Conservation (phyloP, 2,797 vertebrate genomes). For the Cheirogaleus major region DNA sequence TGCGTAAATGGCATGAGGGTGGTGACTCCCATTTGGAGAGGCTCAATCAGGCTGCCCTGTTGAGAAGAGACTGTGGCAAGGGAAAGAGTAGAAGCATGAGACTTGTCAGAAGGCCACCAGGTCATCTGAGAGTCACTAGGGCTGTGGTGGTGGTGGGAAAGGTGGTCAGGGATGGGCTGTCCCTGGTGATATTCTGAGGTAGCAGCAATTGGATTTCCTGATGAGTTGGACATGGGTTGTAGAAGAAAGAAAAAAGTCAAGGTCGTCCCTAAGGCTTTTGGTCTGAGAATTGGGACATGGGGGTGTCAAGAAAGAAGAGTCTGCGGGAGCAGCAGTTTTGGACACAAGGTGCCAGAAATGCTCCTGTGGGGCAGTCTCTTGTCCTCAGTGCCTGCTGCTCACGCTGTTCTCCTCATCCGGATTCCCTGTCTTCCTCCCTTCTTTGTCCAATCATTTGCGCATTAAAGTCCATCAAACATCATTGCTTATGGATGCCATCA, state of each 20-base stretch:
- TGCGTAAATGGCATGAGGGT: neutral
- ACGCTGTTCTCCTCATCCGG: neutral
- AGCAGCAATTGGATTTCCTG: neutral
- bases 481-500: neutral
- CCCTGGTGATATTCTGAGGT: neutral
- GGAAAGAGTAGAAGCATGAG: neutral
- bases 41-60: fast-evolving
- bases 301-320: neutral
- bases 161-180: neutral
- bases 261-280: neutral
- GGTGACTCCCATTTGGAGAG: neutral
- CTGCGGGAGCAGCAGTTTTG: neutral
- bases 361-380: fast-evolving
- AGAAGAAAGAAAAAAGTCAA: neutral
- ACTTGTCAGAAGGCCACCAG: fast-evolving
- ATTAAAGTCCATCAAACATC: neutral
- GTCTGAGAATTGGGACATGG: neutral
- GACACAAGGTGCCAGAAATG: neutral
- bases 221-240: neutral
- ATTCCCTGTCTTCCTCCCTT: neutral
- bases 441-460: neutral
- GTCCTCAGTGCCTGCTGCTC: fast-evolving
- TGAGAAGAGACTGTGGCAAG: neutral
- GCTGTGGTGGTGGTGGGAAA: fast-evolving
- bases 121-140: fast-evolving